Percentiles rank a stretch among this genome's conserved stretches.
Conservation (phyloP, 1,140 invertebrate species). For the Bombus breviceps region DNA sequence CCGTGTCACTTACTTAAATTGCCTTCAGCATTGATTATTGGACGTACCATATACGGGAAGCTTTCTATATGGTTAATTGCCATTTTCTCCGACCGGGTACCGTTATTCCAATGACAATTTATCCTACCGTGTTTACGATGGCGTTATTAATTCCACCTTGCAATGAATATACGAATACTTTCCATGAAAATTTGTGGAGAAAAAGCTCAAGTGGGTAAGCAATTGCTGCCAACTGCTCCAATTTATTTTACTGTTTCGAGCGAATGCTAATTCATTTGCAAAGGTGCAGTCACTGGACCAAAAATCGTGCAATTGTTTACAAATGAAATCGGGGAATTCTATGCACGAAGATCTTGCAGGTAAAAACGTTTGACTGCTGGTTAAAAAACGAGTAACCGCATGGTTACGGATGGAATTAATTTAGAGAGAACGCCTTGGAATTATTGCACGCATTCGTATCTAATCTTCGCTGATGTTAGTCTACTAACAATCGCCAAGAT, state of each 20-base stretch:
- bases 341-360: neutral
- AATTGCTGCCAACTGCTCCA: neutral
- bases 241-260: neutral
- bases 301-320: neutral
- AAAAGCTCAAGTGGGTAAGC: neutral
- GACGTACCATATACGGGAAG: constrained; percentile 12
- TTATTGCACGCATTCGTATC: constrained; percentile 49
- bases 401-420: constrained; percentile 50
- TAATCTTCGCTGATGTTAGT: constrained; percentile 68
- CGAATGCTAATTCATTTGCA: neutral
- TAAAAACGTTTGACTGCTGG: constrained; percentile 14
- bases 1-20: neutral
- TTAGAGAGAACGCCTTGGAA: constrained; percentile 13
- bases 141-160: neutral
- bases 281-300: neutral
- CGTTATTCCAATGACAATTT: constrained; percentile 13
- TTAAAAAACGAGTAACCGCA: constrained; percentile 34
- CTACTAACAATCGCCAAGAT: constrained; percentile 43
- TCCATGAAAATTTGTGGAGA: neutral
- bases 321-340: neutral
- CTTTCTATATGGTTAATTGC: constrained; percentile 27
- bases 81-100: constrained; percentile 22
- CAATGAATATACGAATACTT: neutral
- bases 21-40: constrained; percentile 21
- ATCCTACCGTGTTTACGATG: constrained; percentile 1